These are phyloP conservation scores for Arbacia lixula DNA, from an alignment of 53 echinoderm and acorn worm genomes.

Conservation along the genomic window DNA sequence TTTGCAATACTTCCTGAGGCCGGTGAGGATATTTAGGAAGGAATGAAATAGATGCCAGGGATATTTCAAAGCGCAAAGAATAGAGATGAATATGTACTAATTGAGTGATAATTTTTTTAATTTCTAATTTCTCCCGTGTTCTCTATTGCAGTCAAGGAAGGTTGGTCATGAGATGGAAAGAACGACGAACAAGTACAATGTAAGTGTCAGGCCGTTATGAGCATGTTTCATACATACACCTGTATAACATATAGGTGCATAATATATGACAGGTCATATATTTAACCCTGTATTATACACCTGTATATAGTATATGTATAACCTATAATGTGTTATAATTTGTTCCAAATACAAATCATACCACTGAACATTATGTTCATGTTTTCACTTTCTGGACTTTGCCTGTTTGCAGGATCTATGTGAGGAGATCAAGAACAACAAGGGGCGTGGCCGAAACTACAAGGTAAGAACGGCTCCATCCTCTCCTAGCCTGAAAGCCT, in stretches of 20 bases:
- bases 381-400: background rate
- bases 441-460: constrained; percentile 20
- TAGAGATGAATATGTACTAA: too few relatives aligned
- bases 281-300: too few relatives aligned
- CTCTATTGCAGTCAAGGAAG: constrained; percentile 2
- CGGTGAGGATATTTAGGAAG: too few relatives aligned
- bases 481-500: too few relatives aligned
- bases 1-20: too few relatives aligned
- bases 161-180: constrained; percentile 19
- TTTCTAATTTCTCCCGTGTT: background rate
- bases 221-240: background rate
- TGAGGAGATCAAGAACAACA: constrained; percentile 29
- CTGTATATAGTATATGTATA: too few relatives aligned
- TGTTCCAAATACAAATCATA: too few relatives aligned
- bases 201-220: background rate
- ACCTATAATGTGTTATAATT: too few relatives aligned
- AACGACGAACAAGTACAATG: constrained; percentile 36
- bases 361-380: too few relatives aligned
- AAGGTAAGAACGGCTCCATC: constrained; percentile 16
- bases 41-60: too few relatives aligned
- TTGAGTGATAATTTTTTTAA: constrained; percentile 4
- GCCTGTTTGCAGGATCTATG: constrained; percentile 6
- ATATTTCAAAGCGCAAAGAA: too few relatives aligned
- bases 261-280: too few relatives aligned
- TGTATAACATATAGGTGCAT: background rate